Conservation (phyloP, 2,888 invertebrate genomes). For the Coenonympha arcania region DNA sequence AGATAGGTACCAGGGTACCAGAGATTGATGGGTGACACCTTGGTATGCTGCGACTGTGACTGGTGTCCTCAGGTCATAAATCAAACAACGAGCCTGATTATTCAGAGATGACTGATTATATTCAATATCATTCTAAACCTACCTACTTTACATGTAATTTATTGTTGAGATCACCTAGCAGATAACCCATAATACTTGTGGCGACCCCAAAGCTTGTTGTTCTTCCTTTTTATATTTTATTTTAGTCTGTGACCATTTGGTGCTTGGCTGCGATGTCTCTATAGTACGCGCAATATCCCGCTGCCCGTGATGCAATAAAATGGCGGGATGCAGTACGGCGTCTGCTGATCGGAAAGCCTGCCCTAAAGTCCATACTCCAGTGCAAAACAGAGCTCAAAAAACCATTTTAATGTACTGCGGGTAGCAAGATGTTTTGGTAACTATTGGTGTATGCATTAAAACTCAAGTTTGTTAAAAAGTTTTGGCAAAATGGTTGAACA, state of each 20-base stretch:
- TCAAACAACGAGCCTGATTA: conserved; percentile 2
- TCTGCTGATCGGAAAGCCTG: too few species aligned
- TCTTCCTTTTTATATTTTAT: neutral
- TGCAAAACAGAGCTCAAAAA: too few species aligned
- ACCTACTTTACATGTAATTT: conserved; percentile 6
- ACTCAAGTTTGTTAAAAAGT: too few species aligned
- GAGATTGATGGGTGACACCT: neutral
- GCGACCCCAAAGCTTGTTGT: conserved; percentile 1
- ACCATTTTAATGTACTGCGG: too few species aligned
- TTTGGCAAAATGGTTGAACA: too few species aligned
- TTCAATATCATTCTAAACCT: conserved; percentile 4
- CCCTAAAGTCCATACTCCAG: too few species aligned
- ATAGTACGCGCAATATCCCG: too few species aligned
- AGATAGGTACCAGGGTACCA: neutral
- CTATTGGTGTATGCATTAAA: too few species aligned
- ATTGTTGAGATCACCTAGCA: neutral
- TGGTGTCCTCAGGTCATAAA: conserved; percentile 2
- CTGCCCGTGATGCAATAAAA: too few species aligned
- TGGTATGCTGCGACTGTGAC: too few species aligned
- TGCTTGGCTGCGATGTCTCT: neutral
- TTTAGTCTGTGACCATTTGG: neutral
- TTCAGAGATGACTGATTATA: conserved; percentile 8
- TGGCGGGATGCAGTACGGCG: too few species aligned
- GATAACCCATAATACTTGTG: conserved; percentile 1
- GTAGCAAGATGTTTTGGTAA: too few species aligned